Base-by-base conservation (phyloP, 2,888 invertebrate species). In the Rotaria socialis region DNA sequence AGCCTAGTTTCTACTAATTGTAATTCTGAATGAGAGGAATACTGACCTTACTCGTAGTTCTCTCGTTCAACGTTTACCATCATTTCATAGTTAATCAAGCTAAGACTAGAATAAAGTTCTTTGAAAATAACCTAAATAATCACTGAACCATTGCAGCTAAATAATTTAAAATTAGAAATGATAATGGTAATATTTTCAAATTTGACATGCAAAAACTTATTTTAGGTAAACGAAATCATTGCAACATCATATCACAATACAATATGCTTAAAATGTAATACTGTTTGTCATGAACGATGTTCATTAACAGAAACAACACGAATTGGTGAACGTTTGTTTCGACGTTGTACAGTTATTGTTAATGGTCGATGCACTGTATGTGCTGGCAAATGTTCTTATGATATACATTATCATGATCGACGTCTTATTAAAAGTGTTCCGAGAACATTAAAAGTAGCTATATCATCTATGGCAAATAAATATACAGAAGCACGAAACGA, bases 251-350 rank as follows among this genome's bases (percentile, higher is more conserved):
- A 80, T 80, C 80, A 80, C 35, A 80, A 80, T 80, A 80, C 80
- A 47, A 80, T 80, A 43, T 80, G 80, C 47, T 47, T 7, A 47
- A 80, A 80, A 47, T 80, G 80, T 47, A 80, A 80, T 80, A 43
- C 43, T 11, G 80, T 80, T 47, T 80, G 80, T 80, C 80, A 80
- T 47, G 80, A 80, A 80, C 80, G 80, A 80, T 80, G 80, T 47
- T 80, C 80, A 80, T 80, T 80, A 47, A 47, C 80, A 80, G 80
- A 80, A 80, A 80, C 80, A 43, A 80, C 80, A 24, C 43, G n/a
- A 24, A 35, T 80, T 10, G 80, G 80, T 47, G 80, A 80, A 80
- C 43, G 47, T n/a, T 47, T 80, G 24, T 80, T 80, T n/a, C 80
- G 47, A 80, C 80, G 80, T 24, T 80, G 80, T 47, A 47, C 80